Percentiles rank a stretch among this genome's conserved stretches.
phyloP scores from a whole-genome alignment of 1,140 invertebrate species.

The Drosophila ficusphila region DNA sequence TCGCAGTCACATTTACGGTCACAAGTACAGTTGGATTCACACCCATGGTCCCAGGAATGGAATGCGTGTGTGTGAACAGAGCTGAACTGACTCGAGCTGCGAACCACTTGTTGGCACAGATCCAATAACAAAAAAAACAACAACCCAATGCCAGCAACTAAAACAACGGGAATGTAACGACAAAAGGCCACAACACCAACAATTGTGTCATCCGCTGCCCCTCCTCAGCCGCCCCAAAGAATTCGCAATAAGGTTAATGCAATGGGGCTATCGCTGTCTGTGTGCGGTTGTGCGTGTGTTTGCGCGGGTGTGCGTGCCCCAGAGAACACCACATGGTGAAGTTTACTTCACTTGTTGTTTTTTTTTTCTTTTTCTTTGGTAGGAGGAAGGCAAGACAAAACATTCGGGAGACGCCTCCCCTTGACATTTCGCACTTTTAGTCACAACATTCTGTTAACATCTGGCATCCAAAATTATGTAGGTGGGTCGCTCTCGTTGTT shows the following conservation, averaged over 20 bases:
- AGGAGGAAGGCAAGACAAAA: neutral
- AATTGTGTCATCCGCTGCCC: constrained; percentile 39
- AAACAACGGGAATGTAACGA: constrained; percentile 16
- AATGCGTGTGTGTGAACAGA: constrained; percentile 42
- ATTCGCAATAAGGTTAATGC: constrained; percentile 42
- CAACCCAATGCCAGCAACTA: constrained; percentile 5
- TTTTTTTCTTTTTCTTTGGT: neutral
- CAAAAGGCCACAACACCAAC: constrained; percentile 26
- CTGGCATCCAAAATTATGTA: constrained; percentile 17
- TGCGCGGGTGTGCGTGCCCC: neutral
- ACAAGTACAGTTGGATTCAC: neutral
- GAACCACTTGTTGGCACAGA: constrained; percentile 73
- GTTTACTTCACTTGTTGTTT: neutral
- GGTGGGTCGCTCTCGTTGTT: constrained; percentile 4
- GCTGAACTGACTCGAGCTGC: constrained; percentile 47
- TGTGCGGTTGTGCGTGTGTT: neutral
- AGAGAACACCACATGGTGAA: constrained; percentile 4
- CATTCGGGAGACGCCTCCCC: constrained; percentile 13
- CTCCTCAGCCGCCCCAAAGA: neutral
- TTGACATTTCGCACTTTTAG: constrained; percentile 20
- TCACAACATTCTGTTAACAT: constrained; percentile 19
- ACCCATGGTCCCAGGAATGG: constrained; percentile 29
- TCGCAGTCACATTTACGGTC: neutral
- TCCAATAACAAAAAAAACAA: constrained; percentile 49
- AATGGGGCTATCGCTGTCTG: constrained; percentile 24